Conservation (phyloP, 2,113 vertebrate species). For the Oncorhynchus keta region DNA sequence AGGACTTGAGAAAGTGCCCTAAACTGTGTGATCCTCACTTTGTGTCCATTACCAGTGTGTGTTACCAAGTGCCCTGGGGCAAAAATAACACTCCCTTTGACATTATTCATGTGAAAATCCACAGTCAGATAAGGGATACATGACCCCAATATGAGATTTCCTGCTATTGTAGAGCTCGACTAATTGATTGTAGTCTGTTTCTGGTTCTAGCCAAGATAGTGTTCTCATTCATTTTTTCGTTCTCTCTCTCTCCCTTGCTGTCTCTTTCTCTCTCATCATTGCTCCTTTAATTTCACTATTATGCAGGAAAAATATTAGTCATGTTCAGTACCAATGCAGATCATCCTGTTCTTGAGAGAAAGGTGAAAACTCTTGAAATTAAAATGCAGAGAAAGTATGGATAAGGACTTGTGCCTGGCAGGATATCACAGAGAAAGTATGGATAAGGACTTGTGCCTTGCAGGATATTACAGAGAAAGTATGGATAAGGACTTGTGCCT, state of each 20-base stretch:
- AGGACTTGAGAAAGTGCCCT: slow-evolving; percentile 57
- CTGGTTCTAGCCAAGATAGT: slow-evolving; percentile 30
- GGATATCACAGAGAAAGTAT: no score
- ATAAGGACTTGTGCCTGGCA: no score
- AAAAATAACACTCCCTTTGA: slow-evolving; percentile 62
- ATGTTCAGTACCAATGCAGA: no score
- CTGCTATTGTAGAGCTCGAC: slow-evolving; percentile 65
- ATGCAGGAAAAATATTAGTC: no score
- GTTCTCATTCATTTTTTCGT: not conserved
- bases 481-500: no score
- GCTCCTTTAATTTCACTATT: no score
- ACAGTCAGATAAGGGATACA: slow-evolving; percentile 68
- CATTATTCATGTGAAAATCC: slow-evolving; percentile 72
- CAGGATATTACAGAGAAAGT: no score
- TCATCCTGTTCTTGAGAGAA: no score
- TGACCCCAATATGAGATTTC: slow-evolving; percentile 74
- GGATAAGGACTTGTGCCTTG: no score
- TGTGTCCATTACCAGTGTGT: slow-evolving; percentile 59
- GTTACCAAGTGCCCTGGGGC: slow-evolving; percentile 56
- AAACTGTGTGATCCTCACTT: slow-evolving; percentile 58
- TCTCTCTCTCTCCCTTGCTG: not conserved
- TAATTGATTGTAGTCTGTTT: slow-evolving; percentile 67
- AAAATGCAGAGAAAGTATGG: no score
- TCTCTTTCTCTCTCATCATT: not conserved
- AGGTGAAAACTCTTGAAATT: no score